phyloP scores from a whole-genome alignment of 2,113 vertebrate species.

The Microtus pennsylvanicus region DNA sequence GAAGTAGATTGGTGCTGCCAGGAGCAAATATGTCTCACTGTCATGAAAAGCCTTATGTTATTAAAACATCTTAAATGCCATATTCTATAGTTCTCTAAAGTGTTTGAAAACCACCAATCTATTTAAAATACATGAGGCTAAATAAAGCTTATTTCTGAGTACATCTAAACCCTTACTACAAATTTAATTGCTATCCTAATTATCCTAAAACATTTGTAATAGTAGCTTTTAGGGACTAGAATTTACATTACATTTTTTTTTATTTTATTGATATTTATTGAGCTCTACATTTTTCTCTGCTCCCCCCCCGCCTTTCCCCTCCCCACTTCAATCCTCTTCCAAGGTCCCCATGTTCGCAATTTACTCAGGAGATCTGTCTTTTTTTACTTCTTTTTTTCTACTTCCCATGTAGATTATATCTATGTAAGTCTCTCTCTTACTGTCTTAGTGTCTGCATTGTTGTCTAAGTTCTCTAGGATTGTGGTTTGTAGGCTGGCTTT shows the following conservation, averaged over 20 bases:
- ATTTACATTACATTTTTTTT: background rate
- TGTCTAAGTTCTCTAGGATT: too few relatives aligned
- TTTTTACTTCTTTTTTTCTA: too few relatives aligned
- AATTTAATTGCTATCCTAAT: background rate
- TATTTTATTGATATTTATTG: too few relatives aligned
- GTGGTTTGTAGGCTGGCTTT: too few relatives aligned
- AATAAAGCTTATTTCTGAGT: background rate
- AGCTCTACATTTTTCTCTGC: too few relatives aligned
- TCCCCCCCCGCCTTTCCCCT: too few relatives aligned
- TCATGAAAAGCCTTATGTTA: background rate
- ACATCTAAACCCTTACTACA: background rate
- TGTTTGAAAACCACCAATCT: background rate
- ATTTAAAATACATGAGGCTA: background rate
- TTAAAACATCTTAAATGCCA: background rate
- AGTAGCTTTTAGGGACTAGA: background rate
- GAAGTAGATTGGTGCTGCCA: background rate
- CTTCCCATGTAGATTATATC: too few relatives aligned
- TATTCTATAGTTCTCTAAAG: background rate
- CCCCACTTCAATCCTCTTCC: too few relatives aligned
- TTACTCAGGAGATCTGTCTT: too few relatives aligned
- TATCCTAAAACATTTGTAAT: background rate
- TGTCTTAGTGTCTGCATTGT: too few relatives aligned
- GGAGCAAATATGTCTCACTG: background rate
- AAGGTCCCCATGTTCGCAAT: too few relatives aligned
- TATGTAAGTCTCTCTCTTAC: too few relatives aligned